Base-by-base conservation (phyloP, 1,140 invertebrate species). In the Diachasma alloeum region DNA sequence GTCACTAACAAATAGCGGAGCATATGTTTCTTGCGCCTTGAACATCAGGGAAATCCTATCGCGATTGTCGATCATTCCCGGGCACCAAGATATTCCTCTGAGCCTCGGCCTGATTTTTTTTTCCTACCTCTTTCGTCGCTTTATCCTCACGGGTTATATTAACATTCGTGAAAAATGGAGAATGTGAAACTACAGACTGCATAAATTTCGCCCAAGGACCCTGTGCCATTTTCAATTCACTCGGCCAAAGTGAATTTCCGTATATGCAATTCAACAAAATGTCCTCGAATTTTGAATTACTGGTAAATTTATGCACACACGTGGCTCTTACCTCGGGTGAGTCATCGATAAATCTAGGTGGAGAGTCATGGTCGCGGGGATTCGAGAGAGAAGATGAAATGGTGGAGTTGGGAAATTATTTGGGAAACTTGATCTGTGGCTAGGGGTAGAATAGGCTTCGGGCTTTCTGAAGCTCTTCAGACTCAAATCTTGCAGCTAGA, bases 101-200 rank as follows among this genome's bases (percentile, higher is more conserved):
- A 17, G 31, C 31, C 19, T 31, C 24, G 59, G 24, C 8, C 24
- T 10, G 59, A 63, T 63, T 63, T 63, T 63, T 63, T 63, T 11
- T 24, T n/a, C n/a, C 56, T 31, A 59, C 48, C 70, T 39, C 67
- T 69, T 75, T 78, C 77, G 68, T 78, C 26, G 48, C 11, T 17
- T 63, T 31, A 46, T 42, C 76, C 46, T 78, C 37, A 22, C 67
- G 48, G 48, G 22, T 77, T 79, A 80, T 79, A 76, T 81, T 80
- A 80, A 80, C 76, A 79, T 82, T 79, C 66, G 59, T 63, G 59
- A 63, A 63, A 63, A 63, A 63, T 63, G 59, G 59, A 6, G 24
- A 63, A 63, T 19, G 59, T 26, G 19, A 63, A 31, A 63, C 59
- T 63, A 63, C 59, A 63, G 24, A 63, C 59, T 63, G 59, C 59